Conservation (phyloP, 1,140 invertebrate species). For the Zeugodacus cucurbitae region DNA sequence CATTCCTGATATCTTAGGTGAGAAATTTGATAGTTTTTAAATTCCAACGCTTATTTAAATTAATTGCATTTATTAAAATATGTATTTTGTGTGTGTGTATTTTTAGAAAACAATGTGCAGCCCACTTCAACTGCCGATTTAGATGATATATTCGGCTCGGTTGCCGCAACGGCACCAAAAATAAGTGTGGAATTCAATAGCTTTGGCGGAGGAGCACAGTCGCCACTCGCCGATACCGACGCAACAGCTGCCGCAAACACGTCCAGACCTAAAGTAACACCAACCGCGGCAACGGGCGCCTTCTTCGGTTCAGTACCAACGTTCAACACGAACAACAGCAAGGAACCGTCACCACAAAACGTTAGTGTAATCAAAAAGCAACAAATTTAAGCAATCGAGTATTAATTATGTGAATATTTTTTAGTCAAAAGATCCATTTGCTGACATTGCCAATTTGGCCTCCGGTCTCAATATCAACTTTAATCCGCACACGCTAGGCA, state of each 20-base stretch:
- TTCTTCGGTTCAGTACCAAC: slow-evolving; percentile 52
- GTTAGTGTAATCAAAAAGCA: background rate
- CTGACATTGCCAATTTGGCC: slow-evolving; percentile 69
- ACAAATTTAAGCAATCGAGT: background rate
- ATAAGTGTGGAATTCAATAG: slow-evolving; percentile 48
- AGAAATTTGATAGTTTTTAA: background rate
- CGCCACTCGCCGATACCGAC: background rate
- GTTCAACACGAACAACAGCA: slow-evolving; percentile 61
- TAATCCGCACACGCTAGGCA: slow-evolving; percentile 54
- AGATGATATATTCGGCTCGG: slow-evolving; percentile 61
- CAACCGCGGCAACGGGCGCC: slow-evolving; percentile 40
- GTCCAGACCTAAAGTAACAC: background rate
- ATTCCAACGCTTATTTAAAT: background rate
- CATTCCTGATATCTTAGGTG: slow-evolving; percentile 57
- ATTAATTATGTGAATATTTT: slow-evolving; percentile 1
- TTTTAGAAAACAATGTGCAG: slow-evolving; percentile 49
- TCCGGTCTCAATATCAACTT: slow-evolving; percentile 62
- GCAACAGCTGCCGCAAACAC: background rate
- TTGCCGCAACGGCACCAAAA: slow-evolving; percentile 45
- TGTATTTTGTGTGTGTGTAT: too few species aligned
- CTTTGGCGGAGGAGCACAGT: background rate
- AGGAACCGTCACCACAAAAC: slow-evolving; percentile 54
- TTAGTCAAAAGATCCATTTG: slow-evolving; percentile 68
- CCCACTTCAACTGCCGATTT: slow-evolving; percentile 56
- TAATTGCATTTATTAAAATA: background rate